Percentiles rank a stretch among this genome's conserved stretches.
These are phyloP conservation scores for Dascyllus trimaculatus DNA, from an alignment of 2,113 vertebrate species.

Conservation along the genomic window DNA sequence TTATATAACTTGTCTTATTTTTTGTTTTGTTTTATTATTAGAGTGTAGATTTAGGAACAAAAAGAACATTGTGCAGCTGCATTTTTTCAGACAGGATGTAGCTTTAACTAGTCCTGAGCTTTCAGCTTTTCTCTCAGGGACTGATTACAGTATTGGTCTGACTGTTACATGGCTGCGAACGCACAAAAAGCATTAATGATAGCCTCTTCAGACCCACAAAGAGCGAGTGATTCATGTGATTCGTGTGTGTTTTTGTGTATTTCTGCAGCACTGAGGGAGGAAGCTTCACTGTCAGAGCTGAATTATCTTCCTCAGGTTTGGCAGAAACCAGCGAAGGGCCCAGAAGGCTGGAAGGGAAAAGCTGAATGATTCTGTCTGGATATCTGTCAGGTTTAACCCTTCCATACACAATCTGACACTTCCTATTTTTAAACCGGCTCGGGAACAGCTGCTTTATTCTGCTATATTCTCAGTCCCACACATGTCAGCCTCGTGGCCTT, in stretches of 20 bases:
- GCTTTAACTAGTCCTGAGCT: conserved; percentile 17
- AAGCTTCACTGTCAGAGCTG: conserved; percentile 56
- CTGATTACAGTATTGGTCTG: conserved; percentile 26
- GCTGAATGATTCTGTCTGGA: conserved; percentile 40
- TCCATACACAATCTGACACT: not conserved
- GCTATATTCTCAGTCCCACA: conserved; percentile 13
- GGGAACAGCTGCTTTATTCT: not conserved
- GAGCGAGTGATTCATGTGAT: conserved; percentile 36
- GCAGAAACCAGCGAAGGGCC: conserved; percentile 46
- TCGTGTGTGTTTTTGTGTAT: conserved; percentile 17
- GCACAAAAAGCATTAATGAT: conserved; percentile 53
- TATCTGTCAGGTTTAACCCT: conserved; percentile 28
- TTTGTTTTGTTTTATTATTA: no score
- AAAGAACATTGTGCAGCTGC: conserved; percentile 5
- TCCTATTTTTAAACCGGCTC: not conserved
- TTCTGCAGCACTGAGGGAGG: conserved; percentile 31
- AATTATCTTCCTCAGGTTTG: conserved; percentile 60
- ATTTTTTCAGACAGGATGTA: conserved; percentile 27
- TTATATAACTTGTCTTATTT: no score
- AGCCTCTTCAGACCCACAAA: conserved; percentile 30
- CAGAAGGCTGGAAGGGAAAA: conserved; percentile 44
- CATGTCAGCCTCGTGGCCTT: conserved; percentile 11
- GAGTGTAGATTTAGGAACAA: no score
- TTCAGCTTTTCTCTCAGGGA: conserved; percentile 18
- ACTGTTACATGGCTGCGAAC: conserved; percentile 31